These are phyloP conservation scores for Dicaeum eximium DNA, from an alignment of 2,113 vertebrate species.

Conservation along the genomic window DNA sequence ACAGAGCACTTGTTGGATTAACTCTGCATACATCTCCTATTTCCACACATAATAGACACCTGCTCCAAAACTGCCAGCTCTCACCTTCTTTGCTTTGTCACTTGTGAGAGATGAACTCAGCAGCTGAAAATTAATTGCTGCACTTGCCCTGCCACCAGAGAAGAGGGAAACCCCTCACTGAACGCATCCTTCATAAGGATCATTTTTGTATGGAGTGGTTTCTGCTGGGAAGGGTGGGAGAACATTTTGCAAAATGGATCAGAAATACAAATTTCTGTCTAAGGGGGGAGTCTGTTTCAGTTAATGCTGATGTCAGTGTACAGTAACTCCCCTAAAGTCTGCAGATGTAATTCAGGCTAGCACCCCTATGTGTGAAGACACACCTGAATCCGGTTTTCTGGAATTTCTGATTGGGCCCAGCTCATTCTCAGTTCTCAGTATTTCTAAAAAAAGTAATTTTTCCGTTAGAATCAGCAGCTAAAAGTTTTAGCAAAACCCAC, in stretches of 20 bases:
- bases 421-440: background rate
- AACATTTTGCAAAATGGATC: background rate
- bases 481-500: background rate
- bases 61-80: background rate
- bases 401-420: background rate
- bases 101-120: background rate
- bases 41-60: slow-evolving; percentile 39
- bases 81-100: slow-evolving; percentile 8
- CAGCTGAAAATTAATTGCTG: background rate
- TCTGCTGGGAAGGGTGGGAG: background rate
- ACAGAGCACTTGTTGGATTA: background rate
- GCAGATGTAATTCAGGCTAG: background rate
- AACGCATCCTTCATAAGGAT: background rate
- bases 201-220: background rate
- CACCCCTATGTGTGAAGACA: background rate
- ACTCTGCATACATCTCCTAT: background rate
- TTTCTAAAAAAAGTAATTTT: background rate
- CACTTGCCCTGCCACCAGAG: background rate
- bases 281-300: background rate
- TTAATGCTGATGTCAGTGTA: background rate
- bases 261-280: background rate
- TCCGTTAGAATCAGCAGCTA: background rate
- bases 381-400: background rate
- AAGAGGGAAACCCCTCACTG: background rate
- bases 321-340: background rate